Conservation (phyloP, 2,888 invertebrate genomes). For the Odontocolon sp. region DNA sequence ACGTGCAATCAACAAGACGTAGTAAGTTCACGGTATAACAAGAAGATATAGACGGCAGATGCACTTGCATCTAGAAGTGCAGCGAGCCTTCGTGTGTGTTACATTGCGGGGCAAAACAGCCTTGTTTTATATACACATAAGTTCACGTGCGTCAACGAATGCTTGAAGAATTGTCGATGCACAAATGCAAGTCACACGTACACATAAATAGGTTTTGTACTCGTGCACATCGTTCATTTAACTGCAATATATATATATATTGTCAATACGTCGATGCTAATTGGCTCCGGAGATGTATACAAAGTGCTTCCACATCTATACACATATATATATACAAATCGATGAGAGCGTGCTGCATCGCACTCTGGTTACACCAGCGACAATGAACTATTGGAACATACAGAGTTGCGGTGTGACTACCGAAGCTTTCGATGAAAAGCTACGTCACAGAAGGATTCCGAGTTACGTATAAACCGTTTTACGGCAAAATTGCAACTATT, state of each 20-base stretch:
- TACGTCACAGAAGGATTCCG: constrained; percentile 2
- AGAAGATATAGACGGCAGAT: no score
- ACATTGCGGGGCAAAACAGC: neutral
- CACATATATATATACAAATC: neutral
- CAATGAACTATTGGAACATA: constrained; percentile 18
- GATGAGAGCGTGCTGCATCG: neutral
- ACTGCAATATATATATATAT: constrained; percentile 27
- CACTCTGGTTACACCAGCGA: constrained; percentile 13
- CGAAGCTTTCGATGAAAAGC: constrained; percentile 23
- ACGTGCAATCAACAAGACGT: neutral
- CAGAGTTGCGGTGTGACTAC: neutral
- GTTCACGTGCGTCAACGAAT: constrained; percentile 51
- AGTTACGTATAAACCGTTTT: neutral
- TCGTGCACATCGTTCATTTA: constrained; percentile 17
- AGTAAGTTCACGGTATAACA: no score
- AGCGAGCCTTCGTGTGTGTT: neutral
- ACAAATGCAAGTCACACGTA: neutral
- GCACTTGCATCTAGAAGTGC: no score
- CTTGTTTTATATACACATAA: neutral
- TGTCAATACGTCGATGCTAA: constrained; percentile 43
- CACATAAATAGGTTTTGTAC: neutral
- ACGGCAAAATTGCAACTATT: no score
- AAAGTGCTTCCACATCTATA: constrained; percentile 4
- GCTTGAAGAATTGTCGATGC: constrained; percentile 23
- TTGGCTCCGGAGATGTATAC: constrained; percentile 39